Percentiles rank a stretch among this genome's conserved stretches.
These are phyloP conservation scores for Sminthurinus aureus DNA, from an alignment of 2,888 invertebrate species.

Conservation along the genomic window DNA sequence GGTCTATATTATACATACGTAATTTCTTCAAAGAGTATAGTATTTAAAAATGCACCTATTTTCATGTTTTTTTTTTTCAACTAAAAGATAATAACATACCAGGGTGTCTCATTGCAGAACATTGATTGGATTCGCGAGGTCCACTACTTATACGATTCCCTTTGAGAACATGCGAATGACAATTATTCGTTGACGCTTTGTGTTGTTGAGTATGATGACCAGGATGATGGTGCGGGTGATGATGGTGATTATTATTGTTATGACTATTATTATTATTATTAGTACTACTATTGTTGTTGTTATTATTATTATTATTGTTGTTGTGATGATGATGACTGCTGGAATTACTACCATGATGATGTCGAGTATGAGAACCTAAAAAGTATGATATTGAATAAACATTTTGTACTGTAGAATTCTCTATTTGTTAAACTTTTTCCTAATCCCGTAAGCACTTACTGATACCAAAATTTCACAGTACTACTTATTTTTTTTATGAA, in stretches of 20 bases:
- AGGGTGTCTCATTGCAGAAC: slow-evolving; percentile 56
- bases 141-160: slow-evolving; percentile 53
- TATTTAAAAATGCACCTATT: too few relatives aligned
- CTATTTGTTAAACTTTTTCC: background rate
- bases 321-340: slow-evolving; percentile 29
- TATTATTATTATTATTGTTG: slow-evolving; percentile 28
- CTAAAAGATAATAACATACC: slow-evolving; percentile 39
- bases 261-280: slow-evolving; percentile 34
- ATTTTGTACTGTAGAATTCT: slow-evolving; percentile 9
- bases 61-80: too few relatives aligned
- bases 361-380: slow-evolving; percentile 40
- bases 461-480: background rate
- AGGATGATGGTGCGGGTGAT: slow-evolving; percentile 39
- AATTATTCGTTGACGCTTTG: slow-evolving; percentile 32
- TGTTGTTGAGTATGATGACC: slow-evolving; percentile 48
- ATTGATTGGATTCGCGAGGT: slow-evolving; percentile 54
- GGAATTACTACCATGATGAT: slow-evolving; percentile 36
- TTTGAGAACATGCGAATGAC: slow-evolving; percentile 52
- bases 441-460: background rate
- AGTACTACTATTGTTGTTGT: slow-evolving; percentile 35
- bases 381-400: too few relatives aligned
- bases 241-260: slow-evolving; percentile 45
- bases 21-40: too few relatives aligned
- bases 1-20: too few relatives aligned
- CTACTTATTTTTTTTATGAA: too few relatives aligned